These are phyloP conservation scores for Carabus problematicus DNA, from an alignment of 2,888 invertebrate genomes.

Conservation along the genomic window DNA sequence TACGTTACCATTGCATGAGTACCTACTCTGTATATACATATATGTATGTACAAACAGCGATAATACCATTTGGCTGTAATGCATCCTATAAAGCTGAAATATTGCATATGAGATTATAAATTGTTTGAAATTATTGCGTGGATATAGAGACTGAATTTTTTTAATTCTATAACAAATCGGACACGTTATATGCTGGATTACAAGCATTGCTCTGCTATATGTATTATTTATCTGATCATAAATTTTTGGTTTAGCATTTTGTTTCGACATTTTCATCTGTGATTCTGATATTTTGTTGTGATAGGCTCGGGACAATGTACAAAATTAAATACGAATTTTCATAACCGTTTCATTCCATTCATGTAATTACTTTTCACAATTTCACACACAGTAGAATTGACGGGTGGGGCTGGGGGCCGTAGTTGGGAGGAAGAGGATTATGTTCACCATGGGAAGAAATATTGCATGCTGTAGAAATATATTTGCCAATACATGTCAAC, in stretches of 20 bases:
- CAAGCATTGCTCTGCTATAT: conserved; percentile 29
- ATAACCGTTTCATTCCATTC: conserved; percentile 18
- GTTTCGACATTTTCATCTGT: conserved; percentile 40
- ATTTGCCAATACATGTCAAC: not conserved
- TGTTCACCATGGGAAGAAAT: no score
- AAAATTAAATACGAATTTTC: conserved; percentile 38
- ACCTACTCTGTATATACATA: no score
- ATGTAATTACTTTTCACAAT: no score
- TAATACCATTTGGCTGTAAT: conserved; percentile 40
- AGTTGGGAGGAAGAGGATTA: no score
- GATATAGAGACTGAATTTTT: conserved; percentile 42
- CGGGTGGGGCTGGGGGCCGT: no score
- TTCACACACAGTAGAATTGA: no score
- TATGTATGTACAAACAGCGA: conserved; percentile 36
- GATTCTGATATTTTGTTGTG: conserved; percentile 33
- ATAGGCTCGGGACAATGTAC: conserved; percentile 16
- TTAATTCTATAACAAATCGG: conserved; percentile 43
- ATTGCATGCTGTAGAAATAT: no score
- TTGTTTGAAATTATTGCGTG: conserved; percentile 43
- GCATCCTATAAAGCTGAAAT: conserved; percentile 43
- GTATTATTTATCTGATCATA: conserved; percentile 43
- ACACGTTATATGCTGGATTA: conserved; percentile 35
- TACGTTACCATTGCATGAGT: not conserved
- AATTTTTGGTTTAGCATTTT: conserved; percentile 43
- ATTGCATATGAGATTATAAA: conserved; percentile 44